Evolutionary conservation across 2,113 vertebrate genomes (phyloP).

Genomic region (Marmota monax): DNA sequence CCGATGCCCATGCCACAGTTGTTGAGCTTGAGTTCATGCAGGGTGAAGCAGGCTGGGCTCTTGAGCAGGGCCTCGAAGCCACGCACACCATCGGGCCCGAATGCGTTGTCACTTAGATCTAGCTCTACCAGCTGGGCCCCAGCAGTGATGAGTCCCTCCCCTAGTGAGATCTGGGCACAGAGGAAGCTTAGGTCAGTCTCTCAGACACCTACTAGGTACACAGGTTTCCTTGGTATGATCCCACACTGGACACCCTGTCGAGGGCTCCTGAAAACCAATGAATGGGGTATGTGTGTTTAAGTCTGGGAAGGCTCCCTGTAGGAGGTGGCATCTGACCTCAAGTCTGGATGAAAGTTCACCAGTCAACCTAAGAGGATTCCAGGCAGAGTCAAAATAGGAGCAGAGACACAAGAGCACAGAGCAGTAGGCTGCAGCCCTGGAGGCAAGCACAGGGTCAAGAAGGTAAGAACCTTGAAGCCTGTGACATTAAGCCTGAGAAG

Average conservation of each 20-base stretch:
- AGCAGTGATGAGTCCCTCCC: constrained; percentile 93
- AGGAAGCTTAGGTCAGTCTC: background rate
- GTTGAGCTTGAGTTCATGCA: constrained; percentile 96
- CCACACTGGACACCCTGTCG: background rate
- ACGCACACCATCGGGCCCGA: constrained; percentile 97
- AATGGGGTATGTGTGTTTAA: rapidly evolving
- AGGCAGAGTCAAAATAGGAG: background rate
- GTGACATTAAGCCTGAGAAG: background rate
- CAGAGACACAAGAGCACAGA: background rate
- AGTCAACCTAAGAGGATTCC: background rate
- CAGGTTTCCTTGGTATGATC: no score
- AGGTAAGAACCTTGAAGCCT: background rate
- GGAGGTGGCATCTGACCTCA: background rate
- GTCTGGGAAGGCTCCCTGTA: background rate
- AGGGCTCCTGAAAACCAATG: background rate
- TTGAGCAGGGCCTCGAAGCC: constrained; percentile 96
- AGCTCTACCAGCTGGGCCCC: constrained; percentile 94
- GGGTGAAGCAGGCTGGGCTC: constrained; percentile 92
- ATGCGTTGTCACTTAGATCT: constrained; percentile 98
- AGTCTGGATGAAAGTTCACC: background rate
- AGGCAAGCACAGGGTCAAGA: background rate
- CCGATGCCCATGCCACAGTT: constrained; percentile 99
- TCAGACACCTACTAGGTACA: background rate
- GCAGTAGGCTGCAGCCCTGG: background rate
- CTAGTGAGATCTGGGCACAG: constrained; percentile 92